Evolutionary conservation across 2,797 vertebrate genomes (phyloP), one percentile per base, ranked within the genome.

Genomic region (Amphiprion clarkii): DNA sequence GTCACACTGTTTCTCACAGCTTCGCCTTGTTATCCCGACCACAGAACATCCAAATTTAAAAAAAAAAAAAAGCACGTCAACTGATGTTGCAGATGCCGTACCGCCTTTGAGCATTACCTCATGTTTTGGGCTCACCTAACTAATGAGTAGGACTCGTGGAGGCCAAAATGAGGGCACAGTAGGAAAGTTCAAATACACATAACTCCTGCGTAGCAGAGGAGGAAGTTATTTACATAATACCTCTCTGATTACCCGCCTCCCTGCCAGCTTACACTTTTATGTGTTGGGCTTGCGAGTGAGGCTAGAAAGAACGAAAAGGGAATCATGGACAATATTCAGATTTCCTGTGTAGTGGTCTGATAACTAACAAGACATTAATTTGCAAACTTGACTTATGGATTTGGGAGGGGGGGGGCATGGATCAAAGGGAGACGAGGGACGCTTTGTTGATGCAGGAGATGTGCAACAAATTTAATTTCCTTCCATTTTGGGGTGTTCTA

Each of bases 211-310:
- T 63, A 67, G 87, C 64, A 40, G 73, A 72, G 74, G 68, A 86
- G 65, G 82, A 84, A 84, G 72, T 67, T 82, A 86, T 93, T 88
- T 89, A 74, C 83, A 89, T 92, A 91, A 89, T 84, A 79, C 78
- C 54, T 85, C 74, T 27, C 71, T 89, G 78, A 88, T 89, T 84
- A 81, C 49, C 64, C 63, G 12, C 69, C 62, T 83, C 31, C 46
- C 65, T 71, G 78, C 66, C 55, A 72, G 74, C 75, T 66, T 61
- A 25, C 68, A 62, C 77, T 84, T 91, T 83, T 75, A 81, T 87
- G 57, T 83, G 65, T 54, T 68, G 53, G 69, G 67, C 72, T 73
- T 72, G 53, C 68, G 82, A 49, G 64, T 64, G 65, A 78, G 67
- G 52, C 42, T 63, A 65, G 44, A 71, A 80, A 65, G 67, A 74